Evolutionary conservation across 2,797 vertebrate species (phyloP).

Genomic region (Anisognathus igniventris): DNA sequence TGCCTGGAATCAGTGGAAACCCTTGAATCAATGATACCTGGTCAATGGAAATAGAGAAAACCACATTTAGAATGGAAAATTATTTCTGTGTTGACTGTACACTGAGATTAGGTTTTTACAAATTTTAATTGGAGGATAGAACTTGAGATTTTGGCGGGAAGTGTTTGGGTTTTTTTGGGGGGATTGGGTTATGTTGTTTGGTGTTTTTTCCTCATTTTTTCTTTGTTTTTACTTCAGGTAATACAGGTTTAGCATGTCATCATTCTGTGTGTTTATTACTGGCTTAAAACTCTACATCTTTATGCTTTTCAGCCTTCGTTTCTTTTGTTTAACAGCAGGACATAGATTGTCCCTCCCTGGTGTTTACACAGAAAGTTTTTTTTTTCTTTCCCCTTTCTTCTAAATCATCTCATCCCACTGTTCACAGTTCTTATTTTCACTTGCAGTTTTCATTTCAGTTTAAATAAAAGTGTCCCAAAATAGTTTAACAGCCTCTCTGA

Average conservation of each 20-base stretch:
- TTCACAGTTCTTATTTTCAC: not conserved
- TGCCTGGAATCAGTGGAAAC: not conserved
- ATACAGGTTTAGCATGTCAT: not conserved
- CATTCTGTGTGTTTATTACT: not conserved
- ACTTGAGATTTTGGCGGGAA: rapidly evolving
- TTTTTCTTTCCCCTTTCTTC: not conserved
- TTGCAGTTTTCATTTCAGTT: not conserved
- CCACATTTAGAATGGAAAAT: not conserved
- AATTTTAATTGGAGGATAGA: not conserved
- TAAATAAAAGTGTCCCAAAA: not conserved
- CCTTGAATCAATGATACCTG: not conserved
- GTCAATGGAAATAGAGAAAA: not conserved
- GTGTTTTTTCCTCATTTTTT: rapidly evolving
- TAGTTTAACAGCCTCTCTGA: not conserved
- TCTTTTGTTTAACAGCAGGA: not conserved
- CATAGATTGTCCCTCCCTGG: not conserved
- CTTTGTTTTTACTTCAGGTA: not conserved
- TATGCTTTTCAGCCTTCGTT: not conserved
- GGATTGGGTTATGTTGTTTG: not conserved
- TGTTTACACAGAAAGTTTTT: not conserved
- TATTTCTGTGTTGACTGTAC: not conserved
- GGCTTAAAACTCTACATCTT: not conserved
- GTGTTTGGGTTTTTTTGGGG: not conserved
- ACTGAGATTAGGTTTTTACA: not conserved
- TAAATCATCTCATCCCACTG: not conserved